Evolutionary conservation across 23 tunicate species (phyloP), one percentile per base, ranked within the genome.

Genomic region (Halocynthia roretzi): DNA sequence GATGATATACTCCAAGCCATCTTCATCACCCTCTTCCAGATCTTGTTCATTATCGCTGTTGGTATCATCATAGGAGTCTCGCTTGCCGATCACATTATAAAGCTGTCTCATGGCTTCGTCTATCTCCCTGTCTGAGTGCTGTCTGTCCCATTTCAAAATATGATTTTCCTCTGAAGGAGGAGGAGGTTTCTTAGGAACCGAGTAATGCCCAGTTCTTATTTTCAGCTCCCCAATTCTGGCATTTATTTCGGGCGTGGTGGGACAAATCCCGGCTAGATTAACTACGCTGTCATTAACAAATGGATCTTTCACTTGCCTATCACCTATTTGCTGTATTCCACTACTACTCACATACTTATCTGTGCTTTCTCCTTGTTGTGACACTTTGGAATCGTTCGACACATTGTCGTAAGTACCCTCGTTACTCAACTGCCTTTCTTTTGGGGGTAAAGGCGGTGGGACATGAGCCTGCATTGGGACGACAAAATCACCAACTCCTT

Each of bases 111-210:
- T 75, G 5, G 96, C 96, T 50, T 80, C 81, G 49, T 89, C 72
- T 61, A 89, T 89, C 48, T 85, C 90, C 14, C 64, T 50, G 55
- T 74, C 72, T 8, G 68, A 49, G 76, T 49, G 62, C 50, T 62
- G 71, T 10, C 83, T 56, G 5, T 68, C 56, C 83, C 68, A 53
- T 23, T 63, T 15, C 57, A 63, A 53, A 9, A 62, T 51, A 31
- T 80, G 56, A 17, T 50, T 21, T 8, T 56, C 54, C 8, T 70
- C 40, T 6, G 95, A 84, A 10, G 82, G 87, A 48, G 53, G 70
- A 7, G 98, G 98, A 48, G 87, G 97, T 51, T 82, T 77, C n/a
- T 77, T 71, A 7, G 98, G 98, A 7, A 83, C 98, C 8, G 98
- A 78, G 52, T 92, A 92, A 69, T 87, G 89, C 5, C 98, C 98